phyloP scores from a whole-genome alignment of 92 coral and sea anemone genomes.

The Plumapathes pennacea region DNA sequence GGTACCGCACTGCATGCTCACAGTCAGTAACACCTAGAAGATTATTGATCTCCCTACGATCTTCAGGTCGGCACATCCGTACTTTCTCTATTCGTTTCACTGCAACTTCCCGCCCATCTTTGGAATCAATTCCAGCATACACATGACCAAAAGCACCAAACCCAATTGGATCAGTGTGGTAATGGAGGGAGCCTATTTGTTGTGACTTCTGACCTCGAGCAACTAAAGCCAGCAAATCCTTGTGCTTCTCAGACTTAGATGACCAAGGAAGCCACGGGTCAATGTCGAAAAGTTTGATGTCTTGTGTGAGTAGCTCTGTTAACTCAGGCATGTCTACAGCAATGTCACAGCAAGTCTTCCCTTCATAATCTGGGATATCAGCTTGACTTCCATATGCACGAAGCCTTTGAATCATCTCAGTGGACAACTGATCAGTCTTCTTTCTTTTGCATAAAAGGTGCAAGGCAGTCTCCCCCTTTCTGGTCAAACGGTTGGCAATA shows the following conservation, averaged over 20 bases:
- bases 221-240: slow-evolving; percentile 4
- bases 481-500: too few relatives aligned
- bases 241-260: not conserved
- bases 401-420: too few relatives aligned
- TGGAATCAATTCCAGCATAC: slow-evolving; percentile 38
- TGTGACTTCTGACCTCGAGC: slow-evolving; percentile 28
- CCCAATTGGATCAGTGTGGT: slow-evolving; percentile 32
- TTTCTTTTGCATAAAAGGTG: too few relatives aligned
- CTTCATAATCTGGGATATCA: not conserved
- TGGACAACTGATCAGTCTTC: too few relatives aligned
- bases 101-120: slow-evolving; percentile 57
- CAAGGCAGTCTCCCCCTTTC: too few relatives aligned
- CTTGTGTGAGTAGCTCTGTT: slow-evolving; percentile 1
- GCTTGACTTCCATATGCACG: too few relatives aligned
- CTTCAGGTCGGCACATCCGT: slow-evolving; percentile 5
- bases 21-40: not conserved
- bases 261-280: slow-evolving; percentile 14
- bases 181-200: slow-evolving; percentile 9
- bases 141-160: slow-evolving; percentile 47
- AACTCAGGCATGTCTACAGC: slow-evolving; percentile 3
- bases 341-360: slow-evolving; percentile 6
- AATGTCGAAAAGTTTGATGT: not conserved
- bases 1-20: slow-evolving; percentile 1
- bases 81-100: slow-evolving; percentile 42
- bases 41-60: not conserved